Evolutionary conservation across 2,797 vertebrate genomes (phyloP), one percentile per base, ranked within the genome.

Genomic region (Harpagifer antarcticus): DNA sequence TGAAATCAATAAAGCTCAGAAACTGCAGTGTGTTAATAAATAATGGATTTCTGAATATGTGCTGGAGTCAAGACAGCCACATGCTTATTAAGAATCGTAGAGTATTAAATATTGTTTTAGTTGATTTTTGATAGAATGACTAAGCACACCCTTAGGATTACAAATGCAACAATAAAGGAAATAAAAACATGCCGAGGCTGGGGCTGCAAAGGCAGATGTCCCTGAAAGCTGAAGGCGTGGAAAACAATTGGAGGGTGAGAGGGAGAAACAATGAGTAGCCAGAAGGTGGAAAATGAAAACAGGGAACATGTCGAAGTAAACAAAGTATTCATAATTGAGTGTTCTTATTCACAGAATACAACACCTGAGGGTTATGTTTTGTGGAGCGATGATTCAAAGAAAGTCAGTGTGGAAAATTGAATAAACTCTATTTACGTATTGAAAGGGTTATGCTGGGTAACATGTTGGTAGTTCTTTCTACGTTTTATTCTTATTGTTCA

Each of bases 171-270:
- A 83, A 85, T 69, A 65, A 67, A 16, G 40, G 27, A 74, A 81
- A 78, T 72, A 68, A 79, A 74, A 82, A 78, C 37, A 50, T 1
- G 23, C 0, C 47, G 78, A 81, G 73, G 66, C 20, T 2, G n/a
- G 9, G 48, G 58, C 54, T 82, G 53, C 67, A 45, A 68, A 63
- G 69, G 58, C 86, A 91, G 86, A 91, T 79, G 86, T 86, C 83
- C 68, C 80, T 66, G 78, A 79, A 74, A 79, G 84, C 86, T 83
- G 62, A 62, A 76, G 87, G 85, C 80, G 0, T 27, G 49, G 65
- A 80, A 82, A 54, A 27, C 82, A 85, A 86, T 88, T 75, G 74
- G 67, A 84, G 58, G 67, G 81, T 48, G 68, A 84, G 66, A 64
- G 13, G 14, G 65, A 84, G 64, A 77, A 81, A 89, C 77, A 84